A percentile compares a stretch with the other conserved stretches of the same genome.
phyloP scores from a whole-genome alignment of 2,888 invertebrate species.

The Priocnemis perturbator region DNA sequence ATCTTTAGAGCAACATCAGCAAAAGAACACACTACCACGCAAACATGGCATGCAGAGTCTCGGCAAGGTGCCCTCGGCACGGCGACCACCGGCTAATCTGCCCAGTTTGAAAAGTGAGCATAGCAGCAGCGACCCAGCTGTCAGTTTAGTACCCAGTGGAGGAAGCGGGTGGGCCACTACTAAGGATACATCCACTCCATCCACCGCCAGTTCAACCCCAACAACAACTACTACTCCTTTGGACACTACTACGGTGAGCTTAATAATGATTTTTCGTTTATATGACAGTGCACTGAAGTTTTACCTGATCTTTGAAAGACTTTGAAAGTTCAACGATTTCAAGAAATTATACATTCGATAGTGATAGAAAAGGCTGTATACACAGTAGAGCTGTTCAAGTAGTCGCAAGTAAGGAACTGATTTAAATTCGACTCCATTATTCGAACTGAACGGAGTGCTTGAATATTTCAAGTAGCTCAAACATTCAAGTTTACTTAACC shows the following conservation, averaged over 20 bases:
- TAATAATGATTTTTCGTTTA: no score
- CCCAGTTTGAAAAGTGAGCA: slow-evolving; percentile 99
- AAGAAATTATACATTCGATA: no score
- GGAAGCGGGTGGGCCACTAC: slow-evolving; percentile 87
- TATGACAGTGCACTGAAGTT: no score
- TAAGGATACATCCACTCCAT: slow-evolving; percentile 76
- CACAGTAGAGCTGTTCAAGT: no score
- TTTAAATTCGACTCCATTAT: no score
- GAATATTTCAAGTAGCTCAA: no score
- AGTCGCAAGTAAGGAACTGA: no score
- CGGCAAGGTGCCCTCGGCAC: slow-evolving; percentile 98
- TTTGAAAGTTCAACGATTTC: no score
- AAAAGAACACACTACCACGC: slow-evolving; percentile 92
- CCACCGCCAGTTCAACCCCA: slow-evolving; percentile 68
- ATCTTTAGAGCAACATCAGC: slow-evolving; percentile 90
- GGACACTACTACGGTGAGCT: slow-evolving; percentile 66
- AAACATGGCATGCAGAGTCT: slow-evolving; percentile 99
- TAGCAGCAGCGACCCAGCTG: slow-evolving; percentile 85
- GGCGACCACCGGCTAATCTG: slow-evolving; percentile 98
- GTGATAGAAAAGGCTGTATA: no score
- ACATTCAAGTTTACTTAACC: no score
- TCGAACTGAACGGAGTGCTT: no score
- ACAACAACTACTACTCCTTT: slow-evolving; percentile 66
- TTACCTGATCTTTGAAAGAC: no score
- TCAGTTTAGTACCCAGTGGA: slow-evolving; percentile 87